phyloP scores from a whole-genome alignment of 2,113 vertebrate genomes.

The Oceanodroma tethys region DNA sequence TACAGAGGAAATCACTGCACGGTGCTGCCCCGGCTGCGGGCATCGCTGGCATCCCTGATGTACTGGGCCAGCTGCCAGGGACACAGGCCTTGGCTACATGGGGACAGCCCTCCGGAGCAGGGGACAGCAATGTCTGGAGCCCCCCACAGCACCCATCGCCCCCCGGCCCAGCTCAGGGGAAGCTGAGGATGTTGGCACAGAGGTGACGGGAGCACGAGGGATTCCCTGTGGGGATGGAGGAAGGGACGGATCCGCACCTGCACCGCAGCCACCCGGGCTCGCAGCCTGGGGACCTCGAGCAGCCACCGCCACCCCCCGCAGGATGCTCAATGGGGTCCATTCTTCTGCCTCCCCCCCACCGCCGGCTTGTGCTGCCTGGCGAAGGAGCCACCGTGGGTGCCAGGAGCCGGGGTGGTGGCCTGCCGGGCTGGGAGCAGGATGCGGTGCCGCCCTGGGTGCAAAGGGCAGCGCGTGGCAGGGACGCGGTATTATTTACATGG shows the following conservation, averaged over 20 bases:
- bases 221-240: background rate
- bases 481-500: fast-evolving
- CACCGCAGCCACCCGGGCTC: background rate
- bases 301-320: background rate
- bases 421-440: background rate
- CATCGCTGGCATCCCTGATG: fast-evolving
- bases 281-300: background rate
- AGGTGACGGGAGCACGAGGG: fast-evolving
- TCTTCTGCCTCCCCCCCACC: background rate
- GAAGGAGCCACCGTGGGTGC: background rate
- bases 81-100: fast-evolving
- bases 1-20: background rate
- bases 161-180: background rate
- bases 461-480: background rate
- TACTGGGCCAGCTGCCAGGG: fast-evolving
- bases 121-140: background rate
- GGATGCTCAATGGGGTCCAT: background rate
- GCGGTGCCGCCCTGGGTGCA: background rate
- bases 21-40: background rate
- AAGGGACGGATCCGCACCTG: background rate
- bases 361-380: background rate
- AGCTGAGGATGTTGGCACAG: background rate
- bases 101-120: background rate
- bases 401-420: background rate
- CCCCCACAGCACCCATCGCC: background rate